These are phyloP conservation scores for Tyria jacobaeae DNA, from an alignment of 2,888 invertebrate species.

Conservation along the genomic window DNA sequence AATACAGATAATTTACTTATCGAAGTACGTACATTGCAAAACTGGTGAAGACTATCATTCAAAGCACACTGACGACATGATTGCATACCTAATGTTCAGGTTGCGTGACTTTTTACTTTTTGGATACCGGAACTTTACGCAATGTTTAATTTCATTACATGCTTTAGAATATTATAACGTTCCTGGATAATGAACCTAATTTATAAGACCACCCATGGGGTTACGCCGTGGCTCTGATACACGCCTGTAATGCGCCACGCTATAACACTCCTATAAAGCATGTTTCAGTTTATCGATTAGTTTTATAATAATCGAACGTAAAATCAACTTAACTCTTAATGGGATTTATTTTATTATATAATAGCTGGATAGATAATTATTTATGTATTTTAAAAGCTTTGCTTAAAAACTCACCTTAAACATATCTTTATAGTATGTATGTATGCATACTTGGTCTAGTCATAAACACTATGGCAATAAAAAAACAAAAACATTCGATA, in stretches of 20 bases:
- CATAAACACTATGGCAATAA: too few species aligned
- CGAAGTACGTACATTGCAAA: slow-evolving; percentile 32
- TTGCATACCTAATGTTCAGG: slow-evolving; percentile 38
- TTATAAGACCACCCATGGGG: slow-evolving; percentile 14
- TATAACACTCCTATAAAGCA: not conserved
- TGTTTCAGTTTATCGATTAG: not conserved
- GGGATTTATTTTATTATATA: too few species aligned
- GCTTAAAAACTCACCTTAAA: too few species aligned
- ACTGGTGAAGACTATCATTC: slow-evolving; percentile 27
- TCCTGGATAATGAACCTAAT: slow-evolving; percentile 2
- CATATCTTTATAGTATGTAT: too few species aligned
- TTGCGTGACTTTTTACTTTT: slow-evolving; percentile 43
- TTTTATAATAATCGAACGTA: not conserved
- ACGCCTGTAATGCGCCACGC: too few species aligned
- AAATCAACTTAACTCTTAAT: too few species aligned
- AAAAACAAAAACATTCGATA: too few species aligned
- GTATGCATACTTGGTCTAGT: too few species aligned
- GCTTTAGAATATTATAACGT: slow-evolving; percentile 15
- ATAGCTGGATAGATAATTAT: too few species aligned
- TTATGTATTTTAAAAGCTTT: too few species aligned
- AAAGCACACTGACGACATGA: slow-evolving; percentile 31
- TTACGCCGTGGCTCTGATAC: not conserved
- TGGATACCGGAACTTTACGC: slow-evolving; percentile 22
- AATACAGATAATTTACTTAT: slow-evolving; percentile 20
- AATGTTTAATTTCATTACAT: slow-evolving; percentile 19